Evolutionary conservation across 2,888 invertebrate species (phyloP).

Genomic region (Drosophila macrothrix): DNA sequence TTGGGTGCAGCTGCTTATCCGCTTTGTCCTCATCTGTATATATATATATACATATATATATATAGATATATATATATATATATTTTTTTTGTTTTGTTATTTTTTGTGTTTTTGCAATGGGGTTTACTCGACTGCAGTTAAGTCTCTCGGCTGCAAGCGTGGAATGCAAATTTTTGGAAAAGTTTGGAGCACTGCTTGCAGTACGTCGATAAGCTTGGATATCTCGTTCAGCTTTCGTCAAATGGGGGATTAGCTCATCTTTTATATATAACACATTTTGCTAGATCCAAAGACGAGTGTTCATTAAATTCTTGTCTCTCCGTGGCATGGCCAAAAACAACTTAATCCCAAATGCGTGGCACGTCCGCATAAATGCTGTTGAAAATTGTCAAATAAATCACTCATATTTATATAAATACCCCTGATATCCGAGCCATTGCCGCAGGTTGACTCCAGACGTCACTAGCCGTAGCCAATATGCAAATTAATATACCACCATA

Average conservation of each 20-base stretch:
- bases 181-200: constrained; percentile 24
- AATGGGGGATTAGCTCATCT: constrained; percentile 31
- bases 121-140: constrained; percentile 66
- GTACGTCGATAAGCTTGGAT: constrained; percentile 37
- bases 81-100: not conserved
- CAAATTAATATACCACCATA: constrained; percentile 48
- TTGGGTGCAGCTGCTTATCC: constrained; percentile 48
- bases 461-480: constrained; percentile 45
- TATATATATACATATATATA: not conserved
- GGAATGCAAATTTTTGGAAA: constrained; percentile 56
- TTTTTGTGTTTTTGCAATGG: constrained; percentile 13
- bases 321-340: constrained; percentile 31
- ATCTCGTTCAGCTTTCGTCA: constrained; percentile 9
- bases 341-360: constrained; percentile 68
- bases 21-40: constrained; percentile 8
- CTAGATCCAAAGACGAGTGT: constrained; percentile 1
- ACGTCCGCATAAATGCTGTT: constrained; percentile 79
- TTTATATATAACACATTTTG: constrained; percentile 6
- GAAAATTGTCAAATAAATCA: constrained; percentile 84
- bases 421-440: constrained; percentile 63
- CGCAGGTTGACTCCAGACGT: constrained; percentile 36
- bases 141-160: constrained; percentile 64
- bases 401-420: constrained; percentile 82
- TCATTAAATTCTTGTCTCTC: constrained; percentile 16
- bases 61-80: not conserved